Percentiles rank a stretch among this genome's conserved stretches.
Conservation (phyloP, 2,797 vertebrate species). For the Sarcophilus harrisii region DNA sequence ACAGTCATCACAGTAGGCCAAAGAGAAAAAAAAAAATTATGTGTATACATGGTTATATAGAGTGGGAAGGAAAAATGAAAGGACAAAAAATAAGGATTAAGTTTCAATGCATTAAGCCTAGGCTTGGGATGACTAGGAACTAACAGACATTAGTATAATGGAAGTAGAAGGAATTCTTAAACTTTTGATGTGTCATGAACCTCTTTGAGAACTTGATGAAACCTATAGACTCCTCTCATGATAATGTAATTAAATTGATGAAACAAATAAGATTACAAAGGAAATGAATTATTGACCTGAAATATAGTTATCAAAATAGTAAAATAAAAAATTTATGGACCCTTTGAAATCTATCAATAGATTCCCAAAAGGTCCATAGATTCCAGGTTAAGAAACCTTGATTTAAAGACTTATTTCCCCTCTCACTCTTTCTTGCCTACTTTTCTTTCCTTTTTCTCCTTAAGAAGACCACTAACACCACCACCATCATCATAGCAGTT, state of each 20-base stretch:
- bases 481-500: neutral
- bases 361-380: neutral
- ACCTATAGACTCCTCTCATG: neutral
- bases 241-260: neutral
- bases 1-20: too few relatives aligned
- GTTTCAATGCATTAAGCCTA: neutral
- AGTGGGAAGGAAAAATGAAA: neutral
- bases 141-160: neutral
- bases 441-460: neutral
- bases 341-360: neutral
- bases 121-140: neutral
- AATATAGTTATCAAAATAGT: neutral
- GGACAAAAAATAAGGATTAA: neutral
- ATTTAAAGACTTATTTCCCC: neutral
- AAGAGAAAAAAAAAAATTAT: neutral
- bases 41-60: neutral
- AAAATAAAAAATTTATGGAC: neutral
- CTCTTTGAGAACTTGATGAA: neutral
- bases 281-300: neutral
- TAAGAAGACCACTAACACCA: neutral
- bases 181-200: neutral
- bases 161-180: neutral
- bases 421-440: neutral
- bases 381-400: neutral
- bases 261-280: neutral